These are phyloP conservation scores for Eucera pruinosa DNA, from an alignment of 2,888 invertebrate species.

Conservation along the genomic window DNA sequence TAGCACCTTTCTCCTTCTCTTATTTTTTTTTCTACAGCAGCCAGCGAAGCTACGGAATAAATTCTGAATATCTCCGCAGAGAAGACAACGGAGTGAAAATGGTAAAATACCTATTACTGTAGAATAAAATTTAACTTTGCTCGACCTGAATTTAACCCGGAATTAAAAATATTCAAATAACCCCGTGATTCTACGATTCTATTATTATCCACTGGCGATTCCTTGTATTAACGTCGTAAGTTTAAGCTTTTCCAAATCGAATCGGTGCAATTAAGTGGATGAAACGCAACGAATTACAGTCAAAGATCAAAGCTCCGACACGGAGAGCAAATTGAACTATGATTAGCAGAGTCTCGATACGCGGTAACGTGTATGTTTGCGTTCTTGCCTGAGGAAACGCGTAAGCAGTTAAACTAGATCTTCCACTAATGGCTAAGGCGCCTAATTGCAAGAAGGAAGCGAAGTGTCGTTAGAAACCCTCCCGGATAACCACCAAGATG, in stretches of 20 bases:
- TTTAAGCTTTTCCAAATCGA: not conserved
- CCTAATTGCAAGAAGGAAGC: constrained; percentile 74
- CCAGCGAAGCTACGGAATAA: too few species aligned
- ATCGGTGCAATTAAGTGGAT: constrained; percentile 2
- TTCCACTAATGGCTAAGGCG: constrained; percentile 62
- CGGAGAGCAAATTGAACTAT: constrained; percentile 20
- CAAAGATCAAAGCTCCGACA: too few species aligned
- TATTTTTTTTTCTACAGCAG: too few species aligned
- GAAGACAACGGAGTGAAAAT: too few species aligned
- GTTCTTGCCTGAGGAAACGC: constrained; percentile 30
- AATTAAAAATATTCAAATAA: too few species aligned
- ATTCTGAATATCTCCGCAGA: too few species aligned
- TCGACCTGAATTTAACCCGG: too few species aligned
- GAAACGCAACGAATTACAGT: not conserved
- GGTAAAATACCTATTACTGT: too few species aligned
- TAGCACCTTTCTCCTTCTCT: too few species aligned
- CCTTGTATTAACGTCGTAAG: too few species aligned
- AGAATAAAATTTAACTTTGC: too few species aligned
- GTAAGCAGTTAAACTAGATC: constrained; percentile 62
- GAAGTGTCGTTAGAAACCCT: constrained; percentile 66
- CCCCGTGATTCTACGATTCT: too few species aligned
- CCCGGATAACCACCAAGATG: constrained; percentile 62
- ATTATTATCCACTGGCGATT: not conserved
- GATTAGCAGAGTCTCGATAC: constrained; percentile 22
- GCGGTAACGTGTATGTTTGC: constrained; percentile 15